These are phyloP conservation scores for Chlorops oryzae DNA, from an alignment of 1,140 invertebrate species.

Conservation along the genomic window DNA sequence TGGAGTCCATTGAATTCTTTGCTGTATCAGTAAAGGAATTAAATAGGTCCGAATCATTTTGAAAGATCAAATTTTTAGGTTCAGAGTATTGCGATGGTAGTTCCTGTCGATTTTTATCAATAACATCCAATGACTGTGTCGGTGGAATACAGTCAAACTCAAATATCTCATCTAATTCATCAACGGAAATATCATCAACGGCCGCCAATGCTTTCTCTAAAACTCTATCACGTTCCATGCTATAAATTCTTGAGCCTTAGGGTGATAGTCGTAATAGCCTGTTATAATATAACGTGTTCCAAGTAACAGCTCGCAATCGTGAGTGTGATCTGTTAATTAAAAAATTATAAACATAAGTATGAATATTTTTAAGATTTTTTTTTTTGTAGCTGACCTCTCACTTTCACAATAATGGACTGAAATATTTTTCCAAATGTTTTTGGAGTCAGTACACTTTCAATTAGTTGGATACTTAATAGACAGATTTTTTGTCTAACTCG, in stretches of 20 bases:
- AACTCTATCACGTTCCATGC: conserved; percentile 31
- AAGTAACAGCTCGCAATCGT: conserved; percentile 30
- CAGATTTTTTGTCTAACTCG: conserved; percentile 25
- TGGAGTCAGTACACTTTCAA: conserved; percentile 19
- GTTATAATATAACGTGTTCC: conserved; percentile 28
- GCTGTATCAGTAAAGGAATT: neutral
- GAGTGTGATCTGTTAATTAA: conserved; percentile 21
- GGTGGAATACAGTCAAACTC: conserved; percentile 11
- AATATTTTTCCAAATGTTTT: conserved; percentile 17
- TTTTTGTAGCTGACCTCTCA: conserved; percentile 16
- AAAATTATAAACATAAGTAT: neutral
- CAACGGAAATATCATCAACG: conserved; percentile 7
- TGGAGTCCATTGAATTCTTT: neutral
- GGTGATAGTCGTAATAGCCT: conserved; percentile 23
- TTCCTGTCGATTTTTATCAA: neutral
- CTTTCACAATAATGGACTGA: conserved; percentile 19
- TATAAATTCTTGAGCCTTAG: conserved; percentile 23
- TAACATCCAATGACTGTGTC: neutral
- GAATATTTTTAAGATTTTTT: neutral
- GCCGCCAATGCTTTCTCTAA: conserved; percentile 6
- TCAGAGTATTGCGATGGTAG: conserved; percentile 10
- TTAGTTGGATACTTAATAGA: conserved; percentile 26
- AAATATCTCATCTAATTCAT: conserved; percentile 9
- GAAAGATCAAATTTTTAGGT: neutral
- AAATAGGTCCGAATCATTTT: neutral